Conservation (phyloP, 1,140 invertebrate species). For the Drosophila repletoides region DNA sequence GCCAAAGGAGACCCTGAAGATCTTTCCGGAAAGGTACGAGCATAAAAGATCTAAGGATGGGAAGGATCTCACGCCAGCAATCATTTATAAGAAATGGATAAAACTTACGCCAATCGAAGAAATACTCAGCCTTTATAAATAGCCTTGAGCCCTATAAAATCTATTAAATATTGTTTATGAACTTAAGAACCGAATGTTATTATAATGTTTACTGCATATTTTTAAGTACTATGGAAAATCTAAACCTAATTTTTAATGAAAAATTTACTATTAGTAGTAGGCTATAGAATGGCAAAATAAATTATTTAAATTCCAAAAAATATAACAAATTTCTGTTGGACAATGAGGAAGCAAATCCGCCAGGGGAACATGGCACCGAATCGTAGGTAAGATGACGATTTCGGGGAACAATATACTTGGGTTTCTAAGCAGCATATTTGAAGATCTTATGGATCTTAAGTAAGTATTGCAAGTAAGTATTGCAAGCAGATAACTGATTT, state of each 20-base stretch:
- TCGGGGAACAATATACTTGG: no score
- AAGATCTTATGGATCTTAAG: no score
- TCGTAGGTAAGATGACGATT: no score
- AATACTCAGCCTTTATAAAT: constrained; percentile 2
- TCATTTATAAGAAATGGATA: neutral
- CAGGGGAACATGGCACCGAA: no score
- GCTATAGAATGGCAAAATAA: neutral
- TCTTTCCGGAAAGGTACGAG: neutral
- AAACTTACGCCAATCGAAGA: neutral
- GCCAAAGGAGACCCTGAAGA: neutral
- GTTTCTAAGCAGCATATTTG: no score
- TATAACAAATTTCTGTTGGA: neutral
- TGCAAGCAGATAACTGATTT: no score
- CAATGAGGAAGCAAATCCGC: neutral
- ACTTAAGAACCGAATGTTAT: neutral
- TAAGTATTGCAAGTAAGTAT: no score
- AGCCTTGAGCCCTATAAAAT: no score
- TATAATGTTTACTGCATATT: no score
- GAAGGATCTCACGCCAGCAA: neutral
- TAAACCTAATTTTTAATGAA: no score
- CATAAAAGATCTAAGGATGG: neutral
- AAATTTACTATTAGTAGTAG: no score
- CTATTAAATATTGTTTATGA: neutral
- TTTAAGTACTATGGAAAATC: no score
- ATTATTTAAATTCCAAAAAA: neutral